Conservation (phyloP, 2,797 vertebrate species). For the Notamacropus eugenii region DNA sequence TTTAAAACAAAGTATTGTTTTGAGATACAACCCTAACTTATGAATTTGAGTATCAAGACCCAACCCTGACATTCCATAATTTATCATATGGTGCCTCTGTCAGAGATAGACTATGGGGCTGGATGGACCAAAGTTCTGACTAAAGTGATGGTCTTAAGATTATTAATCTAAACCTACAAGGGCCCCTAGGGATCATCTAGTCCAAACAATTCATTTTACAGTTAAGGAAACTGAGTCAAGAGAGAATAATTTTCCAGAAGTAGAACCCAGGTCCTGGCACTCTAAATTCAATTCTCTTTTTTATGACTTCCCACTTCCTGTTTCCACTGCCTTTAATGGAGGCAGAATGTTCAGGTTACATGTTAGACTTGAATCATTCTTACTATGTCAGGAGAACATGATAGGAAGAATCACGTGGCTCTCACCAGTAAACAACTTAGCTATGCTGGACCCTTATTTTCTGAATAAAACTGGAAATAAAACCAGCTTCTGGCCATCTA, state of each 20-base stretch:
- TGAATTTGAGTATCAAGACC: neutral
- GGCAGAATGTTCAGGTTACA: neutral
- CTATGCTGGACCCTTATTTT: neutral
- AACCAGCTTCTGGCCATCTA: neutral
- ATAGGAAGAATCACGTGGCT: neutral
- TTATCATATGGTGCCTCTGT: neutral
- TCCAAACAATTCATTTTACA: neutral
- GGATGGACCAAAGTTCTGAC: neutral
- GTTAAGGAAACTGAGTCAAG: neutral
- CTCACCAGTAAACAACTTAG: neutral
- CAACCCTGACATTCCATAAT: neutral
- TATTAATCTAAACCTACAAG: neutral
- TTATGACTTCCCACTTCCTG: neutral
- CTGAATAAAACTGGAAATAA: neutral
- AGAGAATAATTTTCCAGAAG: neutral
- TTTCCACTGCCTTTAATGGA: neutral
- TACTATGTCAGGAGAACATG: neutral
- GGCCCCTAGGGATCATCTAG: neutral
- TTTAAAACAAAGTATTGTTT: neutral
- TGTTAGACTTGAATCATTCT: neutral
- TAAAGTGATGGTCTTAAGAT: neutral
- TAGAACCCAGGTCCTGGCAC: neutral
- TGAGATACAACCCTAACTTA: neutral
- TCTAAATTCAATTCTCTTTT: neutral
- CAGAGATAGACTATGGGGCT: neutral